Conservation (phyloP, 2,113 vertebrate species). For the Scortum barcoo region DNA sequence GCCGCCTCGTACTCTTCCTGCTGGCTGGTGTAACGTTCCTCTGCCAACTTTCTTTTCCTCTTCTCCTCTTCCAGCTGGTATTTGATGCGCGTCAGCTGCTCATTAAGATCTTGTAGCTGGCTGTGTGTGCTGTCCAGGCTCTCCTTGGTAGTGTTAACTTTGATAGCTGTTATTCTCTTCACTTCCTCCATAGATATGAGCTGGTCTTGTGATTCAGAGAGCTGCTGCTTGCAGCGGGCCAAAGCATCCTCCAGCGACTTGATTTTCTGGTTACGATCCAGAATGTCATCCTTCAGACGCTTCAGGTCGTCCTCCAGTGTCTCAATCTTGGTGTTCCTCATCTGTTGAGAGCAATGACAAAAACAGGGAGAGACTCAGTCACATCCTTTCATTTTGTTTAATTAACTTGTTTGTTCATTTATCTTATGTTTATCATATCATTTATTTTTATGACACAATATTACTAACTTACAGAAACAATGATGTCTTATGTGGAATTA, state of each 20-base stretch:
- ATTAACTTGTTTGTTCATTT: neutral
- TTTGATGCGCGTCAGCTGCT: slow-evolving; percentile 90
- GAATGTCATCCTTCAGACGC: slow-evolving; percentile 89
- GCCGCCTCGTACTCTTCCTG: slow-evolving; percentile 92
- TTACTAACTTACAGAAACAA: neutral
- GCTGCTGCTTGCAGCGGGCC: slow-evolving; percentile 88
- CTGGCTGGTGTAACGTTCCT: slow-evolving; percentile 93
- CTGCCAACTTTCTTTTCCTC: slow-evolving; percentile 91
- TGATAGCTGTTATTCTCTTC: slow-evolving; percentile 88
- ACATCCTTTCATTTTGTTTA: neutral
- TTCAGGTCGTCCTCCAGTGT: slow-evolving; percentile 93
- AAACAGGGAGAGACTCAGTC: slow-evolving; percentile 13
- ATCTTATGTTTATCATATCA: neutral
- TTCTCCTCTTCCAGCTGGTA: slow-evolving; percentile 95
- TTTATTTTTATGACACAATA: neutral
- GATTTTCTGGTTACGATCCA: slow-evolving; percentile 89
- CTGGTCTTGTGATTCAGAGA: slow-evolving; percentile 89
- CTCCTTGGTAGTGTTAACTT: slow-evolving; percentile 87
- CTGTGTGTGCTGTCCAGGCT: slow-evolving; percentile 89
- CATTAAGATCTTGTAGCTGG: slow-evolving; percentile 92
- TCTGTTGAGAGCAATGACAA: slow-evolving; percentile 82
- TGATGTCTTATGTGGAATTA: neutral
- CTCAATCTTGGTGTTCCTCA: slow-evolving; percentile 95
- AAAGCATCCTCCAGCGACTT: slow-evolving; percentile 91
- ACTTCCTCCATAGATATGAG: slow-evolving; percentile 89